These are phyloP conservation scores for Coboldia fuscipes DNA, from an alignment of 1,140 invertebrate species.

Conservation along the genomic window DNA sequence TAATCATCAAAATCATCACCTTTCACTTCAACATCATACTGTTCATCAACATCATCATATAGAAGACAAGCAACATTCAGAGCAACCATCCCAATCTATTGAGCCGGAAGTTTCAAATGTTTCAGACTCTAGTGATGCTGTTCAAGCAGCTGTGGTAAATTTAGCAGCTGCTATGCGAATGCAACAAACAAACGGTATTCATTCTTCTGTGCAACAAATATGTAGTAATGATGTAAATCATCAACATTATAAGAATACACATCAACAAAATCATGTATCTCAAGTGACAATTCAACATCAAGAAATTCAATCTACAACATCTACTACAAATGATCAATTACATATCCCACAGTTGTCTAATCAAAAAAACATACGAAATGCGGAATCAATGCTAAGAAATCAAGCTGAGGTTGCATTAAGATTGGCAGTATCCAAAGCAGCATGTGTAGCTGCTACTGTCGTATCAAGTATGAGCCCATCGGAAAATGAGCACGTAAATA, in stretches of 20 bases:
- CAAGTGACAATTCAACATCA: neutral
- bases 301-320: neutral
- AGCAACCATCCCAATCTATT: neutral
- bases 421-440: slow-evolving; percentile 42
- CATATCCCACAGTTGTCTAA: too few relatives aligned
- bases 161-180: slow-evolving; percentile 61
- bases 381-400: slow-evolving; percentile 56
- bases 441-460: slow-evolving; percentile 23
- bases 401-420: slow-evolving; percentile 64
- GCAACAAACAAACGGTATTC: too few relatives aligned
- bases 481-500: too few relatives aligned
- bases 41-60: neutral
- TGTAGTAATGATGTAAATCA: neutral
- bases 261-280: neutral
- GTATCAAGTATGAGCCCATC: too few relatives aligned
- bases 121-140: slow-evolving; percentile 23
- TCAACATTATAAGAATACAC: neutral
- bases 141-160: slow-evolving; percentile 53
- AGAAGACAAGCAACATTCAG: neutral
- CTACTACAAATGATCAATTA: too few relatives aligned
- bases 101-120: slow-evolving; percentile 15
- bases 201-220: slow-evolving; percentile 6
- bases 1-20: too few relatives aligned
- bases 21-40: too few relatives aligned
- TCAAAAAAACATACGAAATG: too few relatives aligned